Conservation (phyloP, 2,888 invertebrate species). For the Cerceris ruficornis region DNA sequence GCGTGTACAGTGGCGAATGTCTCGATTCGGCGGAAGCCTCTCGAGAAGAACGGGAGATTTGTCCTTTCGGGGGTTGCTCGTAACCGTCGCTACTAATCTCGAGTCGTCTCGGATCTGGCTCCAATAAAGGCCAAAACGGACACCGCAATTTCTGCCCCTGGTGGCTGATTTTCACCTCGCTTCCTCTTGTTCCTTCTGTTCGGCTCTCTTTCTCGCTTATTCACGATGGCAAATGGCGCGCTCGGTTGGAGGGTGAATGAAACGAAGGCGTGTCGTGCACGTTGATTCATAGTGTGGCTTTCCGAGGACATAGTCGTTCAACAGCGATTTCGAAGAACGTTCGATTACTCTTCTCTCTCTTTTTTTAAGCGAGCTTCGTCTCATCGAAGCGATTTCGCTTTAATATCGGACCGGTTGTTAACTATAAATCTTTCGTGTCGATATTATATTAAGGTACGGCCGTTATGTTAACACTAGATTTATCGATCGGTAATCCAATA, state of each 20-base stretch:
- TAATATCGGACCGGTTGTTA: not conserved
- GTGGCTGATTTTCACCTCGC: slow-evolving; percentile 29
- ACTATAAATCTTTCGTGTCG: too few relatives aligned
- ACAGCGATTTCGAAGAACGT: slow-evolving; percentile 36
- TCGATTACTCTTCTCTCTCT: slow-evolving; percentile 16
- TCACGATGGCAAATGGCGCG: slow-evolving; percentile 26
- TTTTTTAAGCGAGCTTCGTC: not conserved
- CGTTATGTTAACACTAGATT: too few relatives aligned
- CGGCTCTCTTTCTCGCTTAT: slow-evolving; percentile 23
- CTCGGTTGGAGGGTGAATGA: slow-evolving; percentile 60
- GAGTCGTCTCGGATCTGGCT: slow-evolving; percentile 35
- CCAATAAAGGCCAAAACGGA: slow-evolving; percentile 57
- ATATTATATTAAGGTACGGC: too few relatives aligned
- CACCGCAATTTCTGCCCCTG: slow-evolving; percentile 40
- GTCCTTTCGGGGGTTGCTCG: slow-evolving; percentile 24
- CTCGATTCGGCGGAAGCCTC: not conserved
- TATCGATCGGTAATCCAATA: too few relatives aligned
- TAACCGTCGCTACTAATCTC: slow-evolving; percentile 41
- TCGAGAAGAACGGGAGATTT: slow-evolving; percentile 2
- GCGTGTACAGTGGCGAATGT: not conserved
- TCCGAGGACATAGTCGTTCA: slow-evolving; percentile 37
- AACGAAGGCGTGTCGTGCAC: slow-evolving; percentile 59
- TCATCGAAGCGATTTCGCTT: not conserved
- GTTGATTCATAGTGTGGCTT: slow-evolving; percentile 58
- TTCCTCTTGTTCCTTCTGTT: not conserved